Base-by-base conservation (phyloP, 2,113 vertebrate species). In the Actenoides lindsayi region DNA sequence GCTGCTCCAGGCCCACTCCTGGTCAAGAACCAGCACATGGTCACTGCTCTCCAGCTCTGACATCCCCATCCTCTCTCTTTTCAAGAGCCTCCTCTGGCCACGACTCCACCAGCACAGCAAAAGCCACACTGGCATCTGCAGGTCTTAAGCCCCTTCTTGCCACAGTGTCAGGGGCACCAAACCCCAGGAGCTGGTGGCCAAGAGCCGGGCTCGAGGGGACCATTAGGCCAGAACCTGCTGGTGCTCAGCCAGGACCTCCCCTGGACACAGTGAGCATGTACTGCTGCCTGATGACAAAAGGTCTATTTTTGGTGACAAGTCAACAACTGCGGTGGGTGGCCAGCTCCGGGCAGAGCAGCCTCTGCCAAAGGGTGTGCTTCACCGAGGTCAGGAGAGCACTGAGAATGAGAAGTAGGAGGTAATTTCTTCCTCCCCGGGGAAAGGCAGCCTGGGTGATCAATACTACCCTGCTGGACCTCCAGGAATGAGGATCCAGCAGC, bases 181-280 rank as follows among this genome's bases (percentile, higher is more conserved):
- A 37, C 1, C 16, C 19, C 4, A 46, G 46, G 35, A 82, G 65
- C 35, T 1, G 4, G 50, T 3, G 3, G 54, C 35, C 3, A 3
- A 51, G 33, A 67, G 39, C 41, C 1, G 2, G 53, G 13, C n/a
- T 75, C 3, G 1, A 71, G 50, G 33, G 1, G 2, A 11, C n/a
- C 50, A 51, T 5, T 35, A 16, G 48, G 27, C 21, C 83, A 85
- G 51, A 82, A 53, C 28, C 42, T 3, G 0, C 10, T 4, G 6
- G 48, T 1, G 0, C 80, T 39, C 41, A 5, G 9, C 24, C 83
- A 60, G 41, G 2, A 2, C 25, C 13, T 2, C 62, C 0, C 0
- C 1, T 1, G 91, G 74, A 63, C 5, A 7, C 2, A n/a, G 25
- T 9, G 1, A 71, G 31, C 71, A 75, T 0, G 0, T 89, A 83